Base-by-base conservation (phyloP, 2,888 invertebrate species). In the Drosophila imparisetae region DNA sequence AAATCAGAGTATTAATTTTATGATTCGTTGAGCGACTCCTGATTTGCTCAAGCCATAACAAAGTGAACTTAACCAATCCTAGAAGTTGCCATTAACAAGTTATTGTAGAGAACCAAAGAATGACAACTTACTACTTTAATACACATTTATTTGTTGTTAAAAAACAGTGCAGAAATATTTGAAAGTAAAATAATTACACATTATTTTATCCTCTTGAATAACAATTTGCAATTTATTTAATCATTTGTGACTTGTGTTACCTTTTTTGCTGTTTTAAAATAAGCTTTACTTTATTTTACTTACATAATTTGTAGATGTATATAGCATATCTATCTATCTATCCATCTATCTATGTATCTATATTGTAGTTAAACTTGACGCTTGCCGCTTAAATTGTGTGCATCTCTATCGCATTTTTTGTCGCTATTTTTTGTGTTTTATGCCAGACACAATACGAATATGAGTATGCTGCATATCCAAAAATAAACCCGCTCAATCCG, bases 321-420 rank as follows among this genome's bases (percentile, higher is more conserved):
- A 15, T 15, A 21, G 21, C 45, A 21, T 4, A 21, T 21, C 34
- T 21, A 15, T 45, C 21, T 13, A 8, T 24, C 4, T 2, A 11
- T n/a, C 21, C 0, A 24, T 53, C 0, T 18, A 6, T 45, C 7
- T 45, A 45, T 24, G 0, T 8, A 45, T 8, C 34, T 24, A 36
- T 53, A 5, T 53, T 6, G 45, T 74, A 65, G 67, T 66, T 36
- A 32, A 54, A 57, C 48, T 71, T 82, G 48, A 45, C 65, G 84
- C 76, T 79, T 84, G 57, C 40, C 65, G 52, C 45, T 40, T 77
- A 68, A 55, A 63, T 69, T 61, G 69, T 72, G 62, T 78, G 50
- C 67, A 68, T 67, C 4, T 54, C 5, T 13, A n/a, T 38, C 27
- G 4, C 13, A 36, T 36, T 11, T 38, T 24, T n/a, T 59, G 42